Evolutionary conservation across 2,797 vertebrate genomes (phyloP).

Genomic region (Rhynchotus rufescens): DNA sequence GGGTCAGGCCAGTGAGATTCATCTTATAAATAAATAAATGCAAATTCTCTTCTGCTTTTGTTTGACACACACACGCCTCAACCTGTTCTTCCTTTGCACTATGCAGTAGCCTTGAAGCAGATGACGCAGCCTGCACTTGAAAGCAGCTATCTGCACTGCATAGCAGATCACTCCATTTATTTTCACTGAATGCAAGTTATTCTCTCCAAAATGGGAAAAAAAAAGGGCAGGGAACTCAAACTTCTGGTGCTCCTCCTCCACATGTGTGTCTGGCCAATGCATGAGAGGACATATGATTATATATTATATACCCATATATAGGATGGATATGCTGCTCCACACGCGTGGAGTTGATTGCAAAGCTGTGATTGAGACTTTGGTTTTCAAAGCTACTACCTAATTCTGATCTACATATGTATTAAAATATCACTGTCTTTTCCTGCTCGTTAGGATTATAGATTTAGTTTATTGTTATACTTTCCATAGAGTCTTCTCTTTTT

Average conservation of each 20-base stretch:
- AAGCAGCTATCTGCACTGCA: background rate
- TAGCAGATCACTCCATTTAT: background rate
- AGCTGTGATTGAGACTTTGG: conserved; percentile 16
- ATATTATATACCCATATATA: too few relatives aligned
- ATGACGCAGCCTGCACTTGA: too few relatives aligned
- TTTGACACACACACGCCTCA: background rate
- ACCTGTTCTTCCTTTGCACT: background rate
- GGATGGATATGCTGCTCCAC: background rate
- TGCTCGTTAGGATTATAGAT: conserved; percentile 77
- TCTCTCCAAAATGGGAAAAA: background rate
- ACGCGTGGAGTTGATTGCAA: background rate
- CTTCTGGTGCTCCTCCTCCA: background rate
- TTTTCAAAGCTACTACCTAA: conserved; percentile 23
- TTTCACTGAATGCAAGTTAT: background rate
- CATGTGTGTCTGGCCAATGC: accelerated
- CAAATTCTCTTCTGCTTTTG: background rate
- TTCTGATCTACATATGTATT: conserved; percentile 60
- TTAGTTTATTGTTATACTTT: conserved; percentile 73
- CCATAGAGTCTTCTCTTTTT: conserved; percentile 73
- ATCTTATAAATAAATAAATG: background rate
- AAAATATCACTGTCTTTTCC: conserved; percentile 69
- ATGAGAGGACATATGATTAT: too few relatives aligned
- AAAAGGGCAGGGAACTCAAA: background rate
- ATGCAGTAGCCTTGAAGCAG: background rate
- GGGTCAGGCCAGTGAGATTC: background rate